These are phyloP conservation scores for Dicentrarchus labrax DNA, from an alignment of 2,113 vertebrate genomes.

Conservation along the genomic window DNA sequence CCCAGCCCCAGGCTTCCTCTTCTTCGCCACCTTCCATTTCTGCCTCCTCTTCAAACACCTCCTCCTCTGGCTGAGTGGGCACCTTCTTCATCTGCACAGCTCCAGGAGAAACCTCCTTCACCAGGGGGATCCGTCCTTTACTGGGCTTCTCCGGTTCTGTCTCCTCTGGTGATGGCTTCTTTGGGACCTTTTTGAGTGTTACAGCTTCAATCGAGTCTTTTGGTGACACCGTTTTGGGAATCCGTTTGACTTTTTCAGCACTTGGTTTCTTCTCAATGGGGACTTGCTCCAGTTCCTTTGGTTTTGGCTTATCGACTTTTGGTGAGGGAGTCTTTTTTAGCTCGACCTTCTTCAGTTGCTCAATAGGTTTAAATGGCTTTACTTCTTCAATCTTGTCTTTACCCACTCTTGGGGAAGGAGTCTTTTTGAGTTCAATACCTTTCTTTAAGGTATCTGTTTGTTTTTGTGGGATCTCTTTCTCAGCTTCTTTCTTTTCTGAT, in stretches of 20 bases:
- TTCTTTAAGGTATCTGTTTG: slow-evolving; percentile 46
- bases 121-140: slow-evolving; percentile 52
- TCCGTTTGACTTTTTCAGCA: slow-evolving; percentile 58
- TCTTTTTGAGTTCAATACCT: slow-evolving; percentile 60
- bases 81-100: slow-evolving; percentile 79
- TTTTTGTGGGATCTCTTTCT: slow-evolving; percentile 46
- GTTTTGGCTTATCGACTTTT: slow-evolving; percentile 51
- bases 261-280: slow-evolving; percentile 56
- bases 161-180: slow-evolving; percentile 56
- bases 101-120: slow-evolving; percentile 76
- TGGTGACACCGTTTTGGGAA: slow-evolving; percentile 62
- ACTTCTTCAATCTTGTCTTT: slow-evolving; percentile 56
- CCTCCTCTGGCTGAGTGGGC: slow-evolving; percentile 80
- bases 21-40: slow-evolving; percentile 54
- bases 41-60: slow-evolving; percentile 68
- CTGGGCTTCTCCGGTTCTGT: slow-evolving; percentile 13
- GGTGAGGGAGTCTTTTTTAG: slow-evolving; percentile 69
- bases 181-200: slow-evolving; percentile 83
- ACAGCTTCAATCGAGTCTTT: slow-evolving; percentile 77
- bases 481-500: slow-evolving; percentile 35
- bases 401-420: slow-evolving; percentile 53
- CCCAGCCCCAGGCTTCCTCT: slow-evolving; percentile 83
- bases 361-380: slow-evolving; percentile 39
- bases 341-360: slow-evolving; percentile 61
- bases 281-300: slow-evolving; percentile 53